Evolutionary conservation across 2,888 invertebrate species (phyloP).

Genomic region (Patella caerulea): DNA sequence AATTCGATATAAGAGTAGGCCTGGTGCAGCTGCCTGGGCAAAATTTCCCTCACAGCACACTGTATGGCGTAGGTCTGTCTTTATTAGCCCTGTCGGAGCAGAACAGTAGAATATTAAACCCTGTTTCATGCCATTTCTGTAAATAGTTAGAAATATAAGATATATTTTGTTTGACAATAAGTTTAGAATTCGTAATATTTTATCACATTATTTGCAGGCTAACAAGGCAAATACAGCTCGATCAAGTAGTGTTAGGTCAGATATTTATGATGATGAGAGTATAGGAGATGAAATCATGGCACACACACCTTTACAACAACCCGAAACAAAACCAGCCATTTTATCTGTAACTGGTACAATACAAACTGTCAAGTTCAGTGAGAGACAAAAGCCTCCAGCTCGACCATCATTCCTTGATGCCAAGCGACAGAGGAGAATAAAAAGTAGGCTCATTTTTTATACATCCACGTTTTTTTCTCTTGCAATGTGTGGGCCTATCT

Average conservation of each 20-base stretch:
- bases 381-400: constrained; percentile 50
- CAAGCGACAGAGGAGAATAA: no score
- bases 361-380: constrained; percentile 44
- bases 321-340: constrained; percentile 61
- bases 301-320: constrained; percentile 24
- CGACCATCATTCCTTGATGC: constrained; percentile 32
- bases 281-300: background rate
- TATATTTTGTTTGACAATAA: background rate
- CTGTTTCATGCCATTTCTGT: no score
- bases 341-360: constrained; percentile 58
- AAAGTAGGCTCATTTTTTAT: no score
- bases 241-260: background rate
- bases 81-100: no score
- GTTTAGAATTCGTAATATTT: background rate
- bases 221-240: background rate
- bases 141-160: constrained; percentile 12
- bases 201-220: constrained; percentile 6
- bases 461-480: no score
- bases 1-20: no score
- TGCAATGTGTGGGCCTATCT: no score
- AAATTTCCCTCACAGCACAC: no score
- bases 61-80: no score
- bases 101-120: no score
- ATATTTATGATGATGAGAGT: background rate
- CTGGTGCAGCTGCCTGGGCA: no score